A percentile compares a stretch with the other conserved stretches of the same genome.
Evolutionary conservation across 2,113 vertebrate genomes (phyloP).

Genomic region (Lampris incognitus): DNA sequence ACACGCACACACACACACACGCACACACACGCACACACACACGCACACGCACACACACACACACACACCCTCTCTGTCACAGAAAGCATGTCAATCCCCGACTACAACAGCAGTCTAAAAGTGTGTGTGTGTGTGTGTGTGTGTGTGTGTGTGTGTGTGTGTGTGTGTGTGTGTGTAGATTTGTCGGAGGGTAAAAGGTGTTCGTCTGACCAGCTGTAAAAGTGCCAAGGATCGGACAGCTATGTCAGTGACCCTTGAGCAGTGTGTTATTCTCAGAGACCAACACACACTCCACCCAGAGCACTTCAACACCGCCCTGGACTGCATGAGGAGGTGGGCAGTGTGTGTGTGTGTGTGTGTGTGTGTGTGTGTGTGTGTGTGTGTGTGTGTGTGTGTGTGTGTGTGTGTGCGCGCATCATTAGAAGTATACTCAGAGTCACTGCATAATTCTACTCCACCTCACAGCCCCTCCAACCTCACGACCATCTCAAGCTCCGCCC

Average conservation of each 20-base stretch:
- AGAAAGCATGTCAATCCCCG: too few species aligned
- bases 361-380: conserved; percentile 17
- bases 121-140: background rate
- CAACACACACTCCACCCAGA: conserved; percentile 86
- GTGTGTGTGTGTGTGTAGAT: conserved; percentile 75
- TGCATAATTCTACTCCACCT: too few species aligned
- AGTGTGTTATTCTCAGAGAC: conserved; percentile 88
- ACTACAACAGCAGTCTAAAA: too few species aligned
- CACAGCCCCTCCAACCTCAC: too few species aligned
- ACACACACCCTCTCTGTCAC: too few species aligned
- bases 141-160: conserved; percentile 13
- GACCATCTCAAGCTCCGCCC: too few species aligned
- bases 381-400: conserved; percentile 12
- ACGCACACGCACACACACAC: background rate
- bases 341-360: background rate
- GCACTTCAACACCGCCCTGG: conserved; percentile 87
- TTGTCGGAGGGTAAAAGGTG: conserved; percentile 87
- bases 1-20: too few species aligned
- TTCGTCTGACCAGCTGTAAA: conserved; percentile 93
- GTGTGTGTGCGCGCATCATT: background rate
- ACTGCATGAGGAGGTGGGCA: conserved; percentile 91
- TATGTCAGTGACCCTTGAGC: conserved; percentile 93
- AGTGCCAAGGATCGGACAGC: conserved; percentile 94
- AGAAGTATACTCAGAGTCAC: too few species aligned
- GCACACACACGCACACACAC: background rate